Base-by-base conservation (phyloP, 2,113 vertebrate genomes). In the Myodes glareolus region DNA sequence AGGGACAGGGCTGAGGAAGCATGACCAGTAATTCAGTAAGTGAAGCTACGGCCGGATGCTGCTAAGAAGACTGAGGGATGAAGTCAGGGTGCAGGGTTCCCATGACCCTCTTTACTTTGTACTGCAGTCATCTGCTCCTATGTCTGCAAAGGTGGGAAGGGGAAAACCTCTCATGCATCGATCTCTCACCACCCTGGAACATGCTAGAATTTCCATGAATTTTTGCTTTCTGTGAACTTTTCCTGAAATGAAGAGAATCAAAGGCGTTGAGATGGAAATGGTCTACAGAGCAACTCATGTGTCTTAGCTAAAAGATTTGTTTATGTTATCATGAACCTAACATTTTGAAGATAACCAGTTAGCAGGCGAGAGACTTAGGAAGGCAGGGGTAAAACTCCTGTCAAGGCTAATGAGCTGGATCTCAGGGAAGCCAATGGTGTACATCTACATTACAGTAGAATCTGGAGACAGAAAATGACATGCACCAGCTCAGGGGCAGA, bases 11-110 rank as follows among this genome's bases (percentile, higher is more conserved):
- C 97, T 84, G 42, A 96, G 97, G 96, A 98, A 92, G 95, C 96
- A 95, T 75, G 97, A 97, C 94, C 85, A 90, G 97, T 27, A 97
- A 97, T 97, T 98, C 94, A 97, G 96, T 91, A 95, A 97, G 70
- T 50, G 55, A 92, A 97, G 50, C 78, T 86, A 85, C 75, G 90
- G 86, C 91, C 55, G 16, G 16, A 70, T 86, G 87, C 61, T 90
- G 95, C 50, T 93, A 61, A 91, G 36, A 81, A 96, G 77, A 94
- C 80, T 5, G 36, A 36, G 90, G 85, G 92, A 33, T 67, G 70
- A 39, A 10, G 63, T 55, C 70, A 50, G 77, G 23, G 52, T 36
- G 5, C 29, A 73, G 23, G 17, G 73, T 55, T 31, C 55, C 17
- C 61, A 33, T 23, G 36, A 25, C 10, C 21, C 33, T 55, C 29